phyloP scores from a whole-genome alignment of 2,113 vertebrate species.

The Ploceus nigricollis region DNA sequence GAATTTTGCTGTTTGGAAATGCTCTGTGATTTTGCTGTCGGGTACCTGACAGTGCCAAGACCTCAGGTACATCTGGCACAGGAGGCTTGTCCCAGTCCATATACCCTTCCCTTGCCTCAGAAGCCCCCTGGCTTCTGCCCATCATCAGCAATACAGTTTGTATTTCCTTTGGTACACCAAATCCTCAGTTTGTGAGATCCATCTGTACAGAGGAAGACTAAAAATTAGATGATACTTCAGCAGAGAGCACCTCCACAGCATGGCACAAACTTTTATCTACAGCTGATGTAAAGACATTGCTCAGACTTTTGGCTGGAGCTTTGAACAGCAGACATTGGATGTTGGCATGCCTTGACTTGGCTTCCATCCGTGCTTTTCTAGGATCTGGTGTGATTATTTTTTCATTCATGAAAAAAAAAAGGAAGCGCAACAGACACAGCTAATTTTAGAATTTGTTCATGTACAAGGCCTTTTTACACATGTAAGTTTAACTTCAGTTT shows the following conservation, averaged over 20 bases:
- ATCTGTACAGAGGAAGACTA: neutral
- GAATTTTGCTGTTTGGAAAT: neutral
- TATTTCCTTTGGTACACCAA: neutral
- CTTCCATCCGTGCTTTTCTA: neutral
- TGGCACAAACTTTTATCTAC: neutral
- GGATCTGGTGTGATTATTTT: neutral
- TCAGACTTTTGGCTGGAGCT: neutral
- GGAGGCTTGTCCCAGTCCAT: neutral
- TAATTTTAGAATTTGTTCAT: neutral
- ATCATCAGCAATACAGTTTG: neutral
- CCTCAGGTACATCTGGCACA: neutral
- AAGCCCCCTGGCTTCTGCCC: neutral
- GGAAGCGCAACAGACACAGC: neutral
- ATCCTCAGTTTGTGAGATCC: neutral
- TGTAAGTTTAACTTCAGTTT: neutral
- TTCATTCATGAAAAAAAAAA: slow-evolving; percentile 7
- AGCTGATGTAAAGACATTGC: neutral
- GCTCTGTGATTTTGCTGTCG: neutral
- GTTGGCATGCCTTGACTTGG: neutral
- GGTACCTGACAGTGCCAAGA: neutral
- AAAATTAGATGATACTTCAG: neutral
- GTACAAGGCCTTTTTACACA: neutral
- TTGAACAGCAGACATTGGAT: neutral
- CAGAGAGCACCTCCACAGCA: neutral
- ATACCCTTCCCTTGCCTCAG: neutral